These are phyloP conservation scores for Morinoia aosen DNA, from an alignment of 2,888 invertebrate genomes.

Conservation along the genomic window DNA sequence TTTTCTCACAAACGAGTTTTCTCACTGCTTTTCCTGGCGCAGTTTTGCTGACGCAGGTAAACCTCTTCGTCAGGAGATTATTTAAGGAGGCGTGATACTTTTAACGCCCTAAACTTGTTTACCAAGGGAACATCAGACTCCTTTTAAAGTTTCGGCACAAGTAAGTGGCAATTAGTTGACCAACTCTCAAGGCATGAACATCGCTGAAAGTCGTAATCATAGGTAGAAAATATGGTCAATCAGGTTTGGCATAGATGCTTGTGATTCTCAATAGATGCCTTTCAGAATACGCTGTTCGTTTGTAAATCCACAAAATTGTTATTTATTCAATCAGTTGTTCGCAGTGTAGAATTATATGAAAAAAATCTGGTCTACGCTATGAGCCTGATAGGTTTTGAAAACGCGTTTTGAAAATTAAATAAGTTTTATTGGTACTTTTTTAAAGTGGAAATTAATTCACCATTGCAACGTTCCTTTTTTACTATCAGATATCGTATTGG, in stretches of 20 bases:
- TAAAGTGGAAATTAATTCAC: no score
- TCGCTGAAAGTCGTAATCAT: background rate
- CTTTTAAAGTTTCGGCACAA: background rate
- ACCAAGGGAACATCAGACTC: background rate
- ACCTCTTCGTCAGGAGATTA: background rate
- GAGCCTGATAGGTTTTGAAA: no score
- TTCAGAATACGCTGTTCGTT: background rate
- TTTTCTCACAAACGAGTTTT: background rate
- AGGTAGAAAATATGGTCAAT: background rate
- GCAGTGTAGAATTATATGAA: no score
- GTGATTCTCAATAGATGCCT: background rate
- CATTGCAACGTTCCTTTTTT: no score
- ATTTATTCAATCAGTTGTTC: no score
- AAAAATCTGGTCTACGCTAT: no score
- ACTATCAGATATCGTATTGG: no score
- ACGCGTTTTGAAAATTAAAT: no score
- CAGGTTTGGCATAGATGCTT: background rate
- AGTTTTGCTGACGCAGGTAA: background rate
- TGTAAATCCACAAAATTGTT: background rate
- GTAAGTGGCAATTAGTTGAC: background rate
- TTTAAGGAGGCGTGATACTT: background rate
- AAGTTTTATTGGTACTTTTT: no score
- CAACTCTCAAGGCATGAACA: background rate
- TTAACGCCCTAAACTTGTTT: conserved; percentile 5
- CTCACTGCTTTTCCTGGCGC: background rate